A percentile compares a stretch with the other conserved stretches of the same genome.
These are phyloP conservation scores for Campoplex nolae DNA, from an alignment of 2,888 invertebrate species.

Conservation along the genomic window DNA sequence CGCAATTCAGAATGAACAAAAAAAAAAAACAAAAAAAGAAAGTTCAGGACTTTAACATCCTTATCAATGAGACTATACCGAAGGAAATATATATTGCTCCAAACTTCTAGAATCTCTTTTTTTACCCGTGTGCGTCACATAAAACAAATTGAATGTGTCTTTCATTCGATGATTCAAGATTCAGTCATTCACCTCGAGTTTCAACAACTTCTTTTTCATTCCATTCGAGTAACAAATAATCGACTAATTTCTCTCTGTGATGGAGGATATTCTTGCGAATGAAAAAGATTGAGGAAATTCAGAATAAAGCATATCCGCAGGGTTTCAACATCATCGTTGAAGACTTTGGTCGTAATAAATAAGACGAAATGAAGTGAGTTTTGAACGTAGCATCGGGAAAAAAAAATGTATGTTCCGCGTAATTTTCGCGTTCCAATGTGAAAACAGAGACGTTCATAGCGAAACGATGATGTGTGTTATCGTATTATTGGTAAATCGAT, in stretches of 20 bases:
- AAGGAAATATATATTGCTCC: neutral
- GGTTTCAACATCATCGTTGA: neutral
- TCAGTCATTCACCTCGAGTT: no score
- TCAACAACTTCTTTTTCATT: no score
- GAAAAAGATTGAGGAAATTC: neutral
- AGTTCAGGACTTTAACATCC: neutral
- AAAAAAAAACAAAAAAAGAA: neutral
- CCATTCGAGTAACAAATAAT: no score
- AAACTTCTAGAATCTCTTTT: neutral
- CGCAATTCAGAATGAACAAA: constrained; percentile 26
- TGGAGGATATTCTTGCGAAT: neutral
- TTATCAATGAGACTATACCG: neutral
- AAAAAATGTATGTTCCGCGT: constrained; percentile 11
- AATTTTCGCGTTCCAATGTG: constrained; percentile 18
- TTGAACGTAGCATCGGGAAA: neutral
- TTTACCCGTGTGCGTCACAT: neutral
- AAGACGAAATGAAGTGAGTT: neutral
- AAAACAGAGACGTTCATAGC: constrained; percentile 38
- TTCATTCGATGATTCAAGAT: neutral
- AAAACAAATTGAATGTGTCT: neutral
- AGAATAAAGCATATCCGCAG: neutral
- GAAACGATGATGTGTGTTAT: constrained; percentile 35
- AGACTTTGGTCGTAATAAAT: constrained; percentile 6
- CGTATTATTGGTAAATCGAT: constrained; percentile 40
- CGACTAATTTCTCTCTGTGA: neutral